Evolutionary conservation across 2,888 invertebrate genomes (phyloP), one percentile per base, ranked within the genome.

Genomic region (Dyspetes luteomarginatus): DNA sequence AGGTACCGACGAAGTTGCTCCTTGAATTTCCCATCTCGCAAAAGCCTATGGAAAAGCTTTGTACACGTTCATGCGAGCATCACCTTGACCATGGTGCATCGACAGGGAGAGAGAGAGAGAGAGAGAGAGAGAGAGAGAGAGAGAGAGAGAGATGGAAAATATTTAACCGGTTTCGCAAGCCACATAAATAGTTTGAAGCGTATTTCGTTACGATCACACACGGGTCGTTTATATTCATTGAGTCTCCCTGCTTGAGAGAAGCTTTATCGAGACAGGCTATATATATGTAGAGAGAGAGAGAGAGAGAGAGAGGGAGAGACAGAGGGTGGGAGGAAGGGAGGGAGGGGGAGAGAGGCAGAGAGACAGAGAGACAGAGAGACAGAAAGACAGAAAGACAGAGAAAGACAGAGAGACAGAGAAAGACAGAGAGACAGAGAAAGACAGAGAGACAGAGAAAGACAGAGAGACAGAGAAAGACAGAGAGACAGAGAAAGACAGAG

Each of bases 101-200:
- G n/a, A 17, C 17, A 26, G 22, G 9, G 68, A 26, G 41, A 22
- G 56, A 45, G 26, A 71, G 41, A 3, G 41, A 50, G 52, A 60
- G 15, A 56, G 36, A 74, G 65, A 58, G 19, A n/a, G n/a, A n/a
- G n/a, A n/a, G n/a, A n/a, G n/a, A 74, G 30, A 68, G 30, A 22
- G 17, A 50, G 17, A 24, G 41, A 52, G 50, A 52, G 22, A 24
- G 26, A 28, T 2, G 15, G 64, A 62, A 75, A 71, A 77, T 71
- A 65, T 76, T 71, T 64, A 75, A 80, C 80, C 80, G 80, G 80
- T 80, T 80, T 71, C 80, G 36, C 79, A 71, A 80, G 75, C 60
- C 71, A 71, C 65, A 80, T 80, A 76, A 80, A 80, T 80, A 80
- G 75, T 76, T 76, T 67, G 75, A 72, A 75, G 80, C 71, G 41